Evolutionary conservation across 35 echinoderm and acorn worm species (phyloP), one percentile per base, ranked within the genome.

Genomic region (Anneissia japonica): DNA sequence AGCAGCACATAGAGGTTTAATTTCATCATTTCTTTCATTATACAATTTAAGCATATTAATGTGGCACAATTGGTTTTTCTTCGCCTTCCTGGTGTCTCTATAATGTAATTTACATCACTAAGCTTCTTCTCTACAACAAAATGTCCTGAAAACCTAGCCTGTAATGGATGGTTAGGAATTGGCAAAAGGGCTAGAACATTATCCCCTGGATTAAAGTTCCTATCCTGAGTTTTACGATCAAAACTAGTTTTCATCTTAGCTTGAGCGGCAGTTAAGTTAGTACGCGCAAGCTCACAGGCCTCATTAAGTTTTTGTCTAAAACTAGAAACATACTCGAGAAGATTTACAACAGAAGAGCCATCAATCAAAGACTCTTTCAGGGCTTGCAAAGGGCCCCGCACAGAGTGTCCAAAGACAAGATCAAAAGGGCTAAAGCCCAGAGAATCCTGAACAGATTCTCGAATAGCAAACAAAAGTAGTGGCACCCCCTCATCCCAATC

Each of bases 401-500:
- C 64, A 10, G 51, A 36, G 64, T 85, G 84, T 34, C 72, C 84
- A 75, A 85, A 85, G 4, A 90, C 83, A 0, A 94, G 38, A 9
- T 86, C 84, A 84, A 94, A 90, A 14, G 92, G 88, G 80, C 74
- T 94, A 36, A 87, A 94, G 4, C 93, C 93, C 19, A 90, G 51
- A 36, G 84, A 90, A 26, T 90, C 88, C 34, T 94, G 88, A 7
- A 87, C 56, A 9, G 37, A 82, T 34, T 91, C 93, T 19, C 88
- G 34, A 39, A 46, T 76, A 76, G 93, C 93, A 88, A 94, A 94
- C 76, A 91, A 84, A 3, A 94, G 35, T 28, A 90, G 76, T 40
- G 40, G 76, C 11, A 94, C 75, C 16, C 93, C 88, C 37, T 95
- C 88, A 74, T 94, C 81, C 93, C 93, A 94, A 79, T 94, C 89